These are phyloP conservation scores for Drosophila bipectinata DNA, from an alignment of 1,140 invertebrate species.

Conservation along the genomic window DNA sequence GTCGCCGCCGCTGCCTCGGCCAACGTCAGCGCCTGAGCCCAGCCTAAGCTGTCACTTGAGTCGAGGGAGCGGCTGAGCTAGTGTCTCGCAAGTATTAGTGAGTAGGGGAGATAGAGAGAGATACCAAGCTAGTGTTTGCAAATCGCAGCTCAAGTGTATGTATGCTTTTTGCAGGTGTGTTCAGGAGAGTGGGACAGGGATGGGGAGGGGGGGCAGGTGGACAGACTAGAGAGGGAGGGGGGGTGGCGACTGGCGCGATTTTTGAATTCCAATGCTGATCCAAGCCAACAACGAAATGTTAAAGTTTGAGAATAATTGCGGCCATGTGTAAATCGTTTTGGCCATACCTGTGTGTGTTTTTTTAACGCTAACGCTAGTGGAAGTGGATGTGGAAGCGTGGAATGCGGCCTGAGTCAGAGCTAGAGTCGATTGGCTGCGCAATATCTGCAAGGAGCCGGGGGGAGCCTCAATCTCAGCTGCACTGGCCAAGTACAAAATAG, in stretches of 20 bases:
- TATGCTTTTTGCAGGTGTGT: slow-evolving; percentile 49
- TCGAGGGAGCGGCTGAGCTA: slow-evolving; percentile 69
- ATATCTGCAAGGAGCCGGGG: slow-evolving; percentile 30
- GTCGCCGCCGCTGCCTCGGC: slow-evolving; percentile 29
- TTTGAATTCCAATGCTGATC: slow-evolving; percentile 74
- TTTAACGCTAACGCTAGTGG: slow-evolving; percentile 23
- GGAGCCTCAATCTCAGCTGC: slow-evolving; percentile 15
- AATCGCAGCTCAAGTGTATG: slow-evolving; percentile 24
- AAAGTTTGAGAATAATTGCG: slow-evolving; percentile 79
- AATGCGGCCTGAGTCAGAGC: slow-evolving; percentile 71
- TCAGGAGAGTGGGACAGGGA: neutral
- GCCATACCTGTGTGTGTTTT: slow-evolving; percentile 19
- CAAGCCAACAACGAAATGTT: slow-evolving; percentile 66
- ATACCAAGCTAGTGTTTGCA: slow-evolving; percentile 33
- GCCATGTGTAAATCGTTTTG: slow-evolving; percentile 48
- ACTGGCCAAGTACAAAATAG: slow-evolving; percentile 14
- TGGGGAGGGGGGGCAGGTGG: neutral
- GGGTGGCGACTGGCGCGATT: slow-evolving; percentile 43
- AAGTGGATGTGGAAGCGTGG: slow-evolving; percentile 33
- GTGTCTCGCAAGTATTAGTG: slow-evolving; percentile 23
- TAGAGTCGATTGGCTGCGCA: slow-evolving; percentile 52
- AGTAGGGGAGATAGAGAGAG: slow-evolving; percentile 6
- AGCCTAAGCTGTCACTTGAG: slow-evolving; percentile 75
- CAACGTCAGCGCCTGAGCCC: slow-evolving; percentile 54
- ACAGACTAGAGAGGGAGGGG: neutral